A percentile compares a stretch with the other conserved stretches of the same genome.
These are phyloP conservation scores for Caenorhabditis sp. DNA, from an alignment of 2,888 invertebrate species.

Conservation along the genomic window DNA sequence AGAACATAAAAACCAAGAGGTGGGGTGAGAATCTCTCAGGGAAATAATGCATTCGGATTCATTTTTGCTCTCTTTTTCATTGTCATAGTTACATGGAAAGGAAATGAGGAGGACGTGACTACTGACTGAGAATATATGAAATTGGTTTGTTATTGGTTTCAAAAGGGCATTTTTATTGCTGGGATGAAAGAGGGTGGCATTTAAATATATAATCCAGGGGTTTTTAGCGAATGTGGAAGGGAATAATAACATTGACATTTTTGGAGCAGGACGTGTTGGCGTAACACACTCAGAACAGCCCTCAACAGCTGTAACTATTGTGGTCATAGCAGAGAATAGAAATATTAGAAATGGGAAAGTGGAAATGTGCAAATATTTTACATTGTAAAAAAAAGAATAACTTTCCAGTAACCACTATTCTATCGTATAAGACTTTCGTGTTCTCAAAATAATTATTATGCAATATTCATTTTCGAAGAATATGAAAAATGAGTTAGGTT, in stretches of 20 bases:
- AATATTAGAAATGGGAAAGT: not conserved
- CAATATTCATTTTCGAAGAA: too few species aligned
- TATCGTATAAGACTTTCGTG: too few species aligned
- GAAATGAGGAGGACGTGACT: not conserved
- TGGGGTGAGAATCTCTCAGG: constrained; percentile 4
- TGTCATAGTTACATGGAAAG: constrained; percentile 43
- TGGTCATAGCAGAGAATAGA: not conserved
- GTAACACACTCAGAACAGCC: too few species aligned
- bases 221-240: not conserved
- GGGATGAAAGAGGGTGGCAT: not conserved
- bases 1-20: not conserved
- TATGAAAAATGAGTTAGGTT: too few species aligned
- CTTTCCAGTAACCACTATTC: too few species aligned
- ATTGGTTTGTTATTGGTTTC: too few species aligned
- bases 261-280: not conserved
- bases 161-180: not conserved
- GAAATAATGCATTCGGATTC: constrained; percentile 21
- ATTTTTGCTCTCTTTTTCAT: constrained; percentile 6
- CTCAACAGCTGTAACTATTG: constrained; percentile 3
- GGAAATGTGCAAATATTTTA: not conserved
- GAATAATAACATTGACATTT: not conserved
- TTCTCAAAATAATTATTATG: too few species aligned
- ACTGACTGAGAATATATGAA: not conserved
- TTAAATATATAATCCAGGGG: not conserved
- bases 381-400: too few species aligned